phyloP scores from a whole-genome alignment of 2,797 vertebrate genomes.

The Limosa lapponica region DNA sequence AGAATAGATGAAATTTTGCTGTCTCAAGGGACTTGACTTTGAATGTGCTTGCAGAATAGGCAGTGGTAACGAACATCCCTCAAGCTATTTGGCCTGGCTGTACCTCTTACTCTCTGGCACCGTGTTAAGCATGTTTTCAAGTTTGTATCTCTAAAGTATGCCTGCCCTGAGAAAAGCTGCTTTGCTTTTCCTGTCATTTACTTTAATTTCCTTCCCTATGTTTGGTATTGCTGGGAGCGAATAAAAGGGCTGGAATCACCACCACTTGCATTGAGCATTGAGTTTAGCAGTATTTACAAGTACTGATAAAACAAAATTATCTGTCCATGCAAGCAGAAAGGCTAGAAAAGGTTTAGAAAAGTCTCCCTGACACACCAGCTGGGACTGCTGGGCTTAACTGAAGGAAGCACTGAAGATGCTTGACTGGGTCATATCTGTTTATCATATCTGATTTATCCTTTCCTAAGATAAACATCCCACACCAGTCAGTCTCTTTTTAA shows the following conservation, averaged over 20 bases:
- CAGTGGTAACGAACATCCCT: background rate
- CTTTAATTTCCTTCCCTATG: background rate
- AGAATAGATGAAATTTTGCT: background rate
- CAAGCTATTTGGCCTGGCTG: background rate
- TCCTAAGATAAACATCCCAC: background rate
- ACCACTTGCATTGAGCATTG: background rate
- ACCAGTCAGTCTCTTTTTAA: background rate
- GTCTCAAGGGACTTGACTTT: background rate
- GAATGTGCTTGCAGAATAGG: background rate
- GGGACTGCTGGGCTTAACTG: background rate
- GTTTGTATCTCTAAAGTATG: background rate
- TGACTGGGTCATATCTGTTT: slow-evolving; percentile 23
- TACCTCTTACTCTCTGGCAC: background rate
- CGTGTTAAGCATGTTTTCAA: background rate
- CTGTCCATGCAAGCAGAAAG: background rate
- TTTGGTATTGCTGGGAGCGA: background rate
- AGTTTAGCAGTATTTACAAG: background rate
- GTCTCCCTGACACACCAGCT: background rate
- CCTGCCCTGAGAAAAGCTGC: background rate
- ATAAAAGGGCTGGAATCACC: background rate
- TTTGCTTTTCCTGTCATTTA: slow-evolving; percentile 4
- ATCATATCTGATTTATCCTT: slow-evolving; percentile 20
- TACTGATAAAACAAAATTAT: background rate
- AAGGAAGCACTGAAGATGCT: background rate
- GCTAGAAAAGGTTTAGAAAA: background rate